These are phyloP conservation scores for Rhinoderma darwinii DNA, from an alignment of 2,113 vertebrate species.

Conservation along the genomic window DNA sequence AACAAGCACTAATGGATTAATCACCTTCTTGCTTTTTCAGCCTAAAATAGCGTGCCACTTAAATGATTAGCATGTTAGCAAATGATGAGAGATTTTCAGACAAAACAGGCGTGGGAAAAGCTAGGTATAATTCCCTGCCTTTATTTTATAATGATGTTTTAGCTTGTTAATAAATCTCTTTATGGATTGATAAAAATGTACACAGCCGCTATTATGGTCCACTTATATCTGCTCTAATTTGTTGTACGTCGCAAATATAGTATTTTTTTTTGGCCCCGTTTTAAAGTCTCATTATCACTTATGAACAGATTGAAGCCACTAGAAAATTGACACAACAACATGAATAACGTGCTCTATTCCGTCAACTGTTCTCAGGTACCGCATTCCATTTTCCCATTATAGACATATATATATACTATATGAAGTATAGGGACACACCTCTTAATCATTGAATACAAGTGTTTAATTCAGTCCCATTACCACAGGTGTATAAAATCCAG, in stretches of 20 bases:
- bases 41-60: conserved; percentile 50
- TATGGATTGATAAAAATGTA: conserved; percentile 20
- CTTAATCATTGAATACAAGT: too few relatives aligned
- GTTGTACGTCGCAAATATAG: neutral
- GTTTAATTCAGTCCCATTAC: too few relatives aligned
- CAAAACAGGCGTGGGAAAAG: conserved; percentile 35
- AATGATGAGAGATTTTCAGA: conserved; percentile 51
- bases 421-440: too few relatives aligned
- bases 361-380: neutral
- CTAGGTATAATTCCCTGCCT: conserved; percentile 4
- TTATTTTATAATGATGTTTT: conserved; percentile 53
- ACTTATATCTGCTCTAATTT: conserved; percentile 38
- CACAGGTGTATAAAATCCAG: too few relatives aligned
- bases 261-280: neutral
- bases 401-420: too few relatives aligned
- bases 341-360: neutral
- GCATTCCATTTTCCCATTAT: neutral
- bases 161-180: conserved; percentile 47
- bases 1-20: conserved; percentile 56
- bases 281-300: neutral
- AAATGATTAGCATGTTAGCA: conserved; percentile 54
- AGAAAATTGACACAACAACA: neutral
- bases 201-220: conserved; percentile 21
- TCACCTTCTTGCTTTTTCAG: conserved; percentile 51
- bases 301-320: conserved; percentile 16